Conservation (phyloP, 2,113 vertebrate genomes). For the Callorhinus ursinus region DNA sequence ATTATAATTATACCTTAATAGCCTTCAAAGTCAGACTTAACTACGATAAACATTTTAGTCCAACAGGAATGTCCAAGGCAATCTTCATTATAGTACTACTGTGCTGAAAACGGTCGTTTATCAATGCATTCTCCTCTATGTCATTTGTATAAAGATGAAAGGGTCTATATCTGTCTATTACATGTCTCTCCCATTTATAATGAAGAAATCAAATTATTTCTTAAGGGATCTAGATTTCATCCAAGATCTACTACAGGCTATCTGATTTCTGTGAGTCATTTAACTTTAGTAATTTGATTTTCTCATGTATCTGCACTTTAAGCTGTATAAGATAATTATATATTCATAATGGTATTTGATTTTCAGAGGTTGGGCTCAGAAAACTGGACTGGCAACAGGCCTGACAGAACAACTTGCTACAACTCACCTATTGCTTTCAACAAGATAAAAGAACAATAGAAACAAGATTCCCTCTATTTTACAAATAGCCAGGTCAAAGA, state of each 20-base stretch:
- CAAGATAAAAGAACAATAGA: background rate
- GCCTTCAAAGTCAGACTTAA: background rate
- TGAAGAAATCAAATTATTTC: background rate
- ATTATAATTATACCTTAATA: background rate
- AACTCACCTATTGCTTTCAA: background rate
- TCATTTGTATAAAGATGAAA: background rate
- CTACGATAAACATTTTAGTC: background rate
- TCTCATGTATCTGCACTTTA: conserved; percentile 3
- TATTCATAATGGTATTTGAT: conserved; percentile 16
- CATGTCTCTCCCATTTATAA: background rate
- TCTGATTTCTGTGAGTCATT: background rate
- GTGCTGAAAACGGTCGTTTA: background rate
- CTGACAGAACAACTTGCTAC: background rate
- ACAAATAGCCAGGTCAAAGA: background rate
- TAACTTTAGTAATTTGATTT: conserved; percentile 25
- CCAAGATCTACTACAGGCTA: background rate
- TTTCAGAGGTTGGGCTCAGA: conserved; percentile 3
- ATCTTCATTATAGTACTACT: background rate
- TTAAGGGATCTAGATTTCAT: background rate
- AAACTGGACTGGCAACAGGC: conserved; percentile 1
- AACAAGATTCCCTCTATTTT: background rate
- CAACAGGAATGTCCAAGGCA: background rate
- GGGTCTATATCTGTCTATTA: background rate
- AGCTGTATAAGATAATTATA: conserved; percentile 5
- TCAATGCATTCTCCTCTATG: background rate